phyloP scores from a whole-genome alignment of 2,888 invertebrate species.

The Hecatera dysodea region DNA sequence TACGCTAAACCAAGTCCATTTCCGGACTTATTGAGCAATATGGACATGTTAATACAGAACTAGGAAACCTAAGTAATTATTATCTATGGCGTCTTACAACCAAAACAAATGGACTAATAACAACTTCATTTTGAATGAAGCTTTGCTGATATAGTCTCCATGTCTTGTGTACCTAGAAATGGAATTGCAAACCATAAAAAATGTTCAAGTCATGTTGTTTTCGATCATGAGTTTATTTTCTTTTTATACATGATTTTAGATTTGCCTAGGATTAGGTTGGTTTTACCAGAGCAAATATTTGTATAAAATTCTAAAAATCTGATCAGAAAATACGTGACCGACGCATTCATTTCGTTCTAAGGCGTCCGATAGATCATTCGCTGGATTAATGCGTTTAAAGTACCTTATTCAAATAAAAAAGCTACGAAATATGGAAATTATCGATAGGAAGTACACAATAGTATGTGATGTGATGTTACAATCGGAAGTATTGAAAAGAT shows the following conservation, averaged over 20 bases:
- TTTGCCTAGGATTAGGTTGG: not conserved
- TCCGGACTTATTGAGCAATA: constrained; percentile 88
- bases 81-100: constrained; percentile 65
- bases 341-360: constrained; percentile 38
- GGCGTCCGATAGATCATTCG: constrained; percentile 45
- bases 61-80: constrained; percentile 74
- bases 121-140: constrained; percentile 60
- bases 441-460: constrained; percentile 66
- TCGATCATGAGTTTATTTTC: constrained; percentile 1
- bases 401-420: constrained; percentile 68
- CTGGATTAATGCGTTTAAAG: constrained; percentile 47
- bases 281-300: not conserved
- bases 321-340: constrained; percentile 7
- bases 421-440: constrained; percentile 73
- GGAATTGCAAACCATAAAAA: constrained; percentile 32
- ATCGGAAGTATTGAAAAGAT: constrained; percentile 5
- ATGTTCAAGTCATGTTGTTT: constrained; percentile 11
- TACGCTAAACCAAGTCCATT: constrained; percentile 85
- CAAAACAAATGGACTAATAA: constrained; percentile 53
- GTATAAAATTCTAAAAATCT: constrained; percentile 10
- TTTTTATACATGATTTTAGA: not conserved
- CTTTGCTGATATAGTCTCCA: constrained; percentile 22
- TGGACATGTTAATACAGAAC: constrained; percentile 85
- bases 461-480: constrained; percentile 37
- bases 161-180: constrained; percentile 22